Base-by-base conservation (phyloP, 2,113 vertebrate species). In the Prochilodus magdalenae region DNA sequence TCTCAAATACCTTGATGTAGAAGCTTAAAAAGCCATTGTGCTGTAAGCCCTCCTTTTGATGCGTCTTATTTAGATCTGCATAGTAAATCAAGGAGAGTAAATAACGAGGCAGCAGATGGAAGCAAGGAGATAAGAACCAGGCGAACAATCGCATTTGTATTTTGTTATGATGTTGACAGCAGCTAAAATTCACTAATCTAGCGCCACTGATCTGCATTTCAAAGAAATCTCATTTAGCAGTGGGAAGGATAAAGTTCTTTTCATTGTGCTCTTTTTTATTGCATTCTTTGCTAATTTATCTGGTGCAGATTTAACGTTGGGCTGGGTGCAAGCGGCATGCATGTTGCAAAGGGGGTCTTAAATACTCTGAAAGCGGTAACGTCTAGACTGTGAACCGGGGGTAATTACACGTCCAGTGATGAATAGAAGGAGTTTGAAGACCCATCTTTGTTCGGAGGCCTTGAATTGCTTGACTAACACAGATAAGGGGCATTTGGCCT, bases 131-230 rank as follows among this genome's bases (percentile, higher is more conserved):
- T 99, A 98, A 98, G 97, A 93, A 93, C 93, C 78, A 29, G 91
- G 93, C 91, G 97, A 98, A 98, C 96, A 99, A 99, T 99, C 96
- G 95, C 97, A 97, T 99, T 98, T 99, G 97, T 98, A 98, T 99
- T 99, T 99, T 99, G 98, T 98, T 99, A 99, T 99, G 98, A 98
- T 99, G 98, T 99, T 99, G 98, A 99, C 98, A 98, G 97, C 96
- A 96, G 96, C 96, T 99, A 98, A 99, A 99, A 99, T 97, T 98
- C 97, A 96, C 97, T 99, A 99, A 99, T 99, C 98, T 98, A 96
- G 96, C 96, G 94, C 96, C 96, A 95, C 97, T 99, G 96, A 99
- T 99, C 97, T 99, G 97, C 98, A 99, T 99, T 99, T 99, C 97
- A 99, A 99, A 99, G 97, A 99, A 99, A 99, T 98, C 98, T 99